Conservation (phyloP, 1,140 invertebrate species). For the Oppia nitens region DNA sequence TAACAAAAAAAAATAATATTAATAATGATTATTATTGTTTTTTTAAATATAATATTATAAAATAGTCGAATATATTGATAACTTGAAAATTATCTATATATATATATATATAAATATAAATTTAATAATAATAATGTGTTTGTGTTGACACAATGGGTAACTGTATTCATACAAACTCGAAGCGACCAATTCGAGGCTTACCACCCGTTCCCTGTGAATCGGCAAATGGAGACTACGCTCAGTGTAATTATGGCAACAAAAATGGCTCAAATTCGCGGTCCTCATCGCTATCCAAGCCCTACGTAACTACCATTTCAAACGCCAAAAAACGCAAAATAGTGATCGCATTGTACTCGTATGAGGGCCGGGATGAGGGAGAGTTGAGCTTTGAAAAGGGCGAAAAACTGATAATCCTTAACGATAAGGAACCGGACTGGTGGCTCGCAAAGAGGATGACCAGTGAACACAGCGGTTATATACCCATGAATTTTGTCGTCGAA, state of each 20-base stretch:
- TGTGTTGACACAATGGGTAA: neutral
- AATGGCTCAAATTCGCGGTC: neutral
- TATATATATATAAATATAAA: too few relatives aligned
- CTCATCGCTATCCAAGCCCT: neutral
- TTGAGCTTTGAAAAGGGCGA: slow-evolving; percentile 95
- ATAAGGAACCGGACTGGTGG: slow-evolving; percentile 99
- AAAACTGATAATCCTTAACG: slow-evolving; percentile 92
- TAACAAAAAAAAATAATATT: too few relatives aligned
- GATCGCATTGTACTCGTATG: slow-evolving; percentile 94
- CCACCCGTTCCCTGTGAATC: neutral
- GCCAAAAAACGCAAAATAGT: slow-evolving; percentile 48
- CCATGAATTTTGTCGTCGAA: slow-evolving; percentile 97
- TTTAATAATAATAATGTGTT: too few relatives aligned
- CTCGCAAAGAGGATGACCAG: slow-evolving; percentile 84
- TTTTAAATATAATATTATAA: too few relatives aligned
- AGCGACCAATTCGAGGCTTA: neutral
- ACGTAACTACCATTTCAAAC: slow-evolving; percentile 30
- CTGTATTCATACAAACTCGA: neutral
- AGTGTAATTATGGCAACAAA: neutral
- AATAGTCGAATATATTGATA: too few relatives aligned
- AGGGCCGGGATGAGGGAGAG: slow-evolving; percentile 95
- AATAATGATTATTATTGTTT: too few relatives aligned
- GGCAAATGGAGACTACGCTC: too few relatives aligned
- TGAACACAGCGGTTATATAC: slow-evolving; percentile 92
- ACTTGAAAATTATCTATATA: too few relatives aligned